phyloP scores from a whole-genome alignment of 2,113 vertebrate species.

The Trematocara unimaculatum region DNA sequence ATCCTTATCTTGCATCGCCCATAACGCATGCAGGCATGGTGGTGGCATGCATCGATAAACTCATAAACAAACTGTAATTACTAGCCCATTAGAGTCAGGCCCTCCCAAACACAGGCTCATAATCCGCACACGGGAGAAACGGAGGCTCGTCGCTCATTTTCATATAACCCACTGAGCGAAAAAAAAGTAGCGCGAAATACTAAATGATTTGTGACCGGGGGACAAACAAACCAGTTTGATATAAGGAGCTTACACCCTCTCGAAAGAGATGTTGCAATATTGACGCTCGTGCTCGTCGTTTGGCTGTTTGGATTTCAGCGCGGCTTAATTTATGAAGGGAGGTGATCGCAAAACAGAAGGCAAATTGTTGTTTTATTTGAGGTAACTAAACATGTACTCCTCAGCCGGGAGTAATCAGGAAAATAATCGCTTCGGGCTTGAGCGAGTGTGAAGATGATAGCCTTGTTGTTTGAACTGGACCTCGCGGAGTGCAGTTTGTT shows the following conservation, averaged over 20 bases:
- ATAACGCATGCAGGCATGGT: constrained; percentile 61
- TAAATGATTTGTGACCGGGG: constrained; percentile 68
- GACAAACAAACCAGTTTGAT: constrained; percentile 63
- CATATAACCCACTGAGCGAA: constrained; percentile 57
- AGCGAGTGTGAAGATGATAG: constrained; percentile 18
- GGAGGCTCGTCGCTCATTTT: constrained; percentile 60
- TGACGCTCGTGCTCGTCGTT: constrained; percentile 15
- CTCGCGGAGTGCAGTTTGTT: constrained; percentile 3
- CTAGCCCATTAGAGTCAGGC: constrained; percentile 69
- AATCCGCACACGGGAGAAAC: constrained; percentile 69
- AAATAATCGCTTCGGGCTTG: constrained; percentile 38
- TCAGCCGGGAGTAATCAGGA: constrained; percentile 43
- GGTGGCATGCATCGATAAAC: constrained; percentile 69
- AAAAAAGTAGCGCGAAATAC: constrained; percentile 61
- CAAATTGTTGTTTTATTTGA: constrained; percentile 52
- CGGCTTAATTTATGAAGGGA: constrained; percentile 43
- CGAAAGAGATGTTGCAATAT: constrained; percentile 47
- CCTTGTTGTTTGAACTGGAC: constrained; percentile 46
- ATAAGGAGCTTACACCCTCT: constrained; percentile 67
- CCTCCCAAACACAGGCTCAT: constrained; percentile 66
- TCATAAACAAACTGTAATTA: constrained; percentile 75
- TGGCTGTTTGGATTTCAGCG: constrained; percentile 38
- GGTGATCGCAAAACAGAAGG: constrained; percentile 44
- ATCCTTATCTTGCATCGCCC: constrained; percentile 66
- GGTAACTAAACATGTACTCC: constrained; percentile 51